Evolutionary conservation across 2,888 invertebrate species (phyloP), one percentile per base, ranked within the genome.

Genomic region (Sphinx pinastri): DNA sequence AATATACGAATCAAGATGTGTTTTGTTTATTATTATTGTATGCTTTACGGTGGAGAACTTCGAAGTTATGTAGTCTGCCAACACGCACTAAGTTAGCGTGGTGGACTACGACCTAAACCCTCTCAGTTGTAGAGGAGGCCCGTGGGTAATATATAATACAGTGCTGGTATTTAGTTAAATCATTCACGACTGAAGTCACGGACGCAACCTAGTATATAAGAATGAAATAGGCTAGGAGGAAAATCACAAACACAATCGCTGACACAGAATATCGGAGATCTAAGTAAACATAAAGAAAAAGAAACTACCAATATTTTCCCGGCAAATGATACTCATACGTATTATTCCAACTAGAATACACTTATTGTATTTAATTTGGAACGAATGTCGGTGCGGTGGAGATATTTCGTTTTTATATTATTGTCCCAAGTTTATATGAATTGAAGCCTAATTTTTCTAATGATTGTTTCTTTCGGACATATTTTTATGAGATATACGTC

Each of bases 301-400:
- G 54, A 67, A 67, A 54, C 67, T 16, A n/a, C 67, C 58, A 68
- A 68, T 47, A 51, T 68, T 63, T 63, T 49, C 47, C 63, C 49
- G 11, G 63, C 49, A 63, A 63, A 63, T 49, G 47, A 63, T 63
- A 63, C 63, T 12, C 63, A 49, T 63, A 63, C 25, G 59, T 68
- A 68, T 68, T 68, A 58, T 49, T 57, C 57, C 31, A 31, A 68
- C 47, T 63, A 59, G 51, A 68, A 47, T 58, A 55, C 49, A 55
- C 68, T 54, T 57, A 19, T 51, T 51, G 59, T 58, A 59, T 58
- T 59, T 68, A 13, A 47, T 63, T 63, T 63, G 63, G 47, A 19
- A 55, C 63, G 25, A 25, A 47, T 57, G 55, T 25, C 49, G 19
- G 49, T 38, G 6, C 38, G 6, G 45, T 45, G 11, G 16, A 45